phyloP scores from a whole-genome alignment of 2,113 vertebrate genomes.

The Tonatia bakeri region DNA sequence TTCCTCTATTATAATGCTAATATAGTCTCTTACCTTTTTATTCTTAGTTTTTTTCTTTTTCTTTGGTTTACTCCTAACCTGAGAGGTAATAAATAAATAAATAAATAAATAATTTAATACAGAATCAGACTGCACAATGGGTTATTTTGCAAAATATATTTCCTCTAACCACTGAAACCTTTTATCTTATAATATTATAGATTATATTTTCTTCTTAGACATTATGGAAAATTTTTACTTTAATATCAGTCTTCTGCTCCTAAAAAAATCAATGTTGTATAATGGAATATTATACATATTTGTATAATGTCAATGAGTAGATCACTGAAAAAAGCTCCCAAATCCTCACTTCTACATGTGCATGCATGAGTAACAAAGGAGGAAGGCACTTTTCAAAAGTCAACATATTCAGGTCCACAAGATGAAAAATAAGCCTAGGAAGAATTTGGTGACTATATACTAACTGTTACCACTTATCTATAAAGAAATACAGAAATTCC shows the following conservation, averaged over 20 bases:
- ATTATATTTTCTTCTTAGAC: background rate
- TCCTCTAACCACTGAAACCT: background rate
- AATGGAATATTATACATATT: background rate
- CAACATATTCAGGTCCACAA: background rate
- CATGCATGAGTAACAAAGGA: background rate
- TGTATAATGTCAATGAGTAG: background rate
- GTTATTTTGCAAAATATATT: slow-evolving; percentile 30
- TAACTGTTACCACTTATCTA: background rate
- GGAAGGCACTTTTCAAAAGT: background rate
- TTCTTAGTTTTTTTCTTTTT: slow-evolving; percentile 74
- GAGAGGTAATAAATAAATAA: slow-evolving; percentile 48
- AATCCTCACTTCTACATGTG: background rate
- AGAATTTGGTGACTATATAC: background rate
- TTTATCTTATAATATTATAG: background rate
- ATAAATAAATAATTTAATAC: slow-evolving; percentile 32
- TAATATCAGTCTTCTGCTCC: background rate
- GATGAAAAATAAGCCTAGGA: background rate
- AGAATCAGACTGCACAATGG: background rate
- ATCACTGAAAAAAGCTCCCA: background rate
- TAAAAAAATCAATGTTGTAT: background rate
- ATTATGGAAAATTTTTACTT: background rate
- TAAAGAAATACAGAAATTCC: background rate
- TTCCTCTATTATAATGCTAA: slow-evolving; percentile 8
- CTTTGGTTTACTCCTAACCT: slow-evolving; percentile 71
- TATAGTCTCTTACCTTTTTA: slow-evolving; percentile 70